Percentiles rank a stretch among this genome's conserved stretches.
These are phyloP conservation scores for Mercenaria mercenaria DNA, from an alignment of 1,140 invertebrate genomes.

Conservation along the genomic window DNA sequence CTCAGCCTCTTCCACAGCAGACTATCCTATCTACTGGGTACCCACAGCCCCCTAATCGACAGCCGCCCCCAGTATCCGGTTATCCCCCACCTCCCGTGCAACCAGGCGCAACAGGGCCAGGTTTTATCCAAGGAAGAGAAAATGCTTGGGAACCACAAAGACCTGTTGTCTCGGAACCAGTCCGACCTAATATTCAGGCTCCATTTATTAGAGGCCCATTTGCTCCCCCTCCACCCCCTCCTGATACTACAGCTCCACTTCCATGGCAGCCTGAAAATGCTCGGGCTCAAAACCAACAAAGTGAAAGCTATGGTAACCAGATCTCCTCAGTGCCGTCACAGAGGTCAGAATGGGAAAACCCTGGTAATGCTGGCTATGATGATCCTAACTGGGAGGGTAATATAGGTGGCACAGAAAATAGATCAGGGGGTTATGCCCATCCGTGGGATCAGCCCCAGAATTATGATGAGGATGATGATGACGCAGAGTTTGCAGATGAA, in stretches of 20 bases:
- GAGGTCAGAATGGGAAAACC: conserved; percentile 33
- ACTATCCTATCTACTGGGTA: background rate
- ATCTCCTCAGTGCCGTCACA: conserved; percentile 12
- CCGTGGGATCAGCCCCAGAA: conserved; percentile 60
- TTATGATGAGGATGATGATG: conserved; percentile 61
- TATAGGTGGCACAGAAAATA: background rate
- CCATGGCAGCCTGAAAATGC: conserved; percentile 37
- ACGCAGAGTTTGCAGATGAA: conserved; percentile 39
- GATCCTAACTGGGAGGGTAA: background rate
- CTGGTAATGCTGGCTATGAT: background rate
- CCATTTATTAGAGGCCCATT: background rate
- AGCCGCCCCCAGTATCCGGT: background rate
- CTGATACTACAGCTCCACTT: background rate
- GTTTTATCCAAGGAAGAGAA: conserved; percentile 1
- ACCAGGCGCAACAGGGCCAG: background rate
- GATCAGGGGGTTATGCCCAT: conserved; percentile 34
- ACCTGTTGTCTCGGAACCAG: background rate
- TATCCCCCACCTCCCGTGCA: background rate
- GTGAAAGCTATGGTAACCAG: background rate
- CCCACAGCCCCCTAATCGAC: background rate
- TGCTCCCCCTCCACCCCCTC: conserved; percentile 45
- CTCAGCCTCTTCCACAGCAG: background rate
- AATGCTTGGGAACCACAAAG: conserved; percentile 20
- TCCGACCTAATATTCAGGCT: background rate
- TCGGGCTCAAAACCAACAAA: background rate